phyloP scores from a whole-genome alignment of 2,113 vertebrate species.

The Salvator merianae region DNA sequence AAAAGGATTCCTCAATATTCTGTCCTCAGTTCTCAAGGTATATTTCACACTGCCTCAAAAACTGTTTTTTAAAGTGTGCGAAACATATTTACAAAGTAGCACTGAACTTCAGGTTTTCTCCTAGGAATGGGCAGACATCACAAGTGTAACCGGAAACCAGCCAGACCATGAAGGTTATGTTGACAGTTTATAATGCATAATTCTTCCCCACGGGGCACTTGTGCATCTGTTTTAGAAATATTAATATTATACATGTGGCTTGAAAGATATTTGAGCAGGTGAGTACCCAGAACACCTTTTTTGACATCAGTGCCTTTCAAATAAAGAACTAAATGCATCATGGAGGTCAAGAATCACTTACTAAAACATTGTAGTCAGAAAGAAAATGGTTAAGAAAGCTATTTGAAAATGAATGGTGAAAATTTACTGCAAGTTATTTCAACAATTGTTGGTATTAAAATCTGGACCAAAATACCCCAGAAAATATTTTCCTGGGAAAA shows the following conservation, averaged over 20 bases:
- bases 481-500: background rate
- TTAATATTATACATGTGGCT: background rate
- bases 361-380: background rate
- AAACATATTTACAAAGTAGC: background rate
- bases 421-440: background rate
- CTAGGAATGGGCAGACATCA: background rate
- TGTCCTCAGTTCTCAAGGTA: background rate
- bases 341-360: background rate
- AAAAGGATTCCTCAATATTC: background rate
- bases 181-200: constrained; percentile 28
- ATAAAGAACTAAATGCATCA: background rate
- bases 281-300: background rate
- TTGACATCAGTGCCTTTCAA: background rate
- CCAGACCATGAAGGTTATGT: background rate
- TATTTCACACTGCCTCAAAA: background rate
- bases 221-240: constrained; percentile 1
- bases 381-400: background rate
- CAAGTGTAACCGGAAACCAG: constrained; percentile 5
- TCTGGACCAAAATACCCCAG: too few species aligned
- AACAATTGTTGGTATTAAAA: background rate
- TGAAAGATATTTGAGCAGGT: constrained; percentile 19
- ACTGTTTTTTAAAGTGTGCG: background rate
- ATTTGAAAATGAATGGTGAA: background rate
- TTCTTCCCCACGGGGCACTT: background rate
- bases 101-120: background rate